A percentile compares a stretch with the other conserved stretches of the same genome.
Evolutionary conservation across 2,797 vertebrate species (phyloP).

Genomic region (Austrolebias charrua): DNA sequence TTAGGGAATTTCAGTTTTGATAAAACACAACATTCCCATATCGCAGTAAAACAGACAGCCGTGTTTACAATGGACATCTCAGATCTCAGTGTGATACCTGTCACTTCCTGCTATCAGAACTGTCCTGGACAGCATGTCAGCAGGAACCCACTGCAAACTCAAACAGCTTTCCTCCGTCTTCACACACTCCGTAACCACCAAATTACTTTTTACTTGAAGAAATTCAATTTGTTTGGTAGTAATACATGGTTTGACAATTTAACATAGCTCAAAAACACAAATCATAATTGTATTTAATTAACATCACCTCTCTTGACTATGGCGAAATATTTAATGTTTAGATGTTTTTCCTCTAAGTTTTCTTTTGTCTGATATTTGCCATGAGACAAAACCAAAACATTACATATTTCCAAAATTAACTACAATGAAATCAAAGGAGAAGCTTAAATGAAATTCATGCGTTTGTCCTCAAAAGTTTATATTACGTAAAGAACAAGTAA

Average conservation of each 20-base stretch:
- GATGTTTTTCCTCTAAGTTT: not conserved
- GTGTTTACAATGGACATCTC: constrained; percentile 39
- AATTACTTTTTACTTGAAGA: constrained; percentile 13
- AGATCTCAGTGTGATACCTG: constrained; percentile 41
- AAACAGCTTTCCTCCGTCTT: constrained; percentile 46
- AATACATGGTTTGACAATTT: too few species aligned
- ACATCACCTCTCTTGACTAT: not conserved
- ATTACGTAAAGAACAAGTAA: too few species aligned
- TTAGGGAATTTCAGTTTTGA: constrained; percentile 59
- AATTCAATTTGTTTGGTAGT: not conserved
- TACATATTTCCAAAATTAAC: too few species aligned
- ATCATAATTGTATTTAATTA: not conserved
- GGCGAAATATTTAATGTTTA: not conserved
- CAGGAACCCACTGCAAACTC: constrained; percentile 20
- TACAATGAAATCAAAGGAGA: too few species aligned
- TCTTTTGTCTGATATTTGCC: too few species aligned
- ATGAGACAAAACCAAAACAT: too few species aligned
- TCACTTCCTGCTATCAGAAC: constrained; percentile 32
- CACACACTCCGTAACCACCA: constrained; percentile 35
- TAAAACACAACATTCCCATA: constrained; percentile 61
- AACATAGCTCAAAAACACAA: not conserved
- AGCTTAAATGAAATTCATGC: too few species aligned
- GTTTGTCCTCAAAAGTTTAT: too few species aligned
- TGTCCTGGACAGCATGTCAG: constrained; percentile 36
- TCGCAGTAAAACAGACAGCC: constrained; percentile 42